Evolutionary conservation across 2,888 invertebrate species (phyloP).

Genomic region (Orchestes rusci): DNA sequence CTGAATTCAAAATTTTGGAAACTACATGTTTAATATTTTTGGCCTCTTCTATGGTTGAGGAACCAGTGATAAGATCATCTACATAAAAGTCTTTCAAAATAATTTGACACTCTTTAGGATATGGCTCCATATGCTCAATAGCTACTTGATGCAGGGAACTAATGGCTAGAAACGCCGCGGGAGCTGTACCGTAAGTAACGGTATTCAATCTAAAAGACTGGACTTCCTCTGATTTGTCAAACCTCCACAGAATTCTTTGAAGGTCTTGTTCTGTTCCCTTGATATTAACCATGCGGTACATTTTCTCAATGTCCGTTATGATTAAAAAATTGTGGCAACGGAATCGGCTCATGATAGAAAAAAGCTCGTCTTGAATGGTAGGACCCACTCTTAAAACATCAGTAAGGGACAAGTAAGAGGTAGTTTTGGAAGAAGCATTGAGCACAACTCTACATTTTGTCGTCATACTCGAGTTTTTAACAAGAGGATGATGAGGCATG

Average conservation of each 20-base stretch:
- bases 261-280: conserved; percentile 1
- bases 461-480: neutral
- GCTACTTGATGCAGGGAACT: conserved; percentile 7
- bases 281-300: conserved; percentile 11
- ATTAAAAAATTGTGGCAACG: conserved; percentile 11
- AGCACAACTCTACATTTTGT: conserved; percentile 1
- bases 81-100: conserved; percentile 3
- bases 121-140: neutral
- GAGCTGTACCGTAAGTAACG: conserved; percentile 12
- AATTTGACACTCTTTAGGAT: neutral
- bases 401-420: neutral
- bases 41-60: conserved; percentile 12
- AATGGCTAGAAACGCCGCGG: conserved; percentile 7
- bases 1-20: conserved; percentile 8
- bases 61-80: conserved; percentile 3
- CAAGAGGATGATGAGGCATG: neutral
- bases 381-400: neutral
- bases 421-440: neutral
- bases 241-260: conserved; percentile 15
- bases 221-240: neutral
- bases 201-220: conserved; percentile 9
- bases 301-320: conserved; percentile 12
- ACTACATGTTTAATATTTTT: conserved; percentile 8
- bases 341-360: conserved; percentile 13
- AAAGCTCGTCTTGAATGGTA: conserved; percentile 4